Base-by-base conservation (phyloP, 2,888 invertebrate species). In the Autographa pulchrina region DNA sequence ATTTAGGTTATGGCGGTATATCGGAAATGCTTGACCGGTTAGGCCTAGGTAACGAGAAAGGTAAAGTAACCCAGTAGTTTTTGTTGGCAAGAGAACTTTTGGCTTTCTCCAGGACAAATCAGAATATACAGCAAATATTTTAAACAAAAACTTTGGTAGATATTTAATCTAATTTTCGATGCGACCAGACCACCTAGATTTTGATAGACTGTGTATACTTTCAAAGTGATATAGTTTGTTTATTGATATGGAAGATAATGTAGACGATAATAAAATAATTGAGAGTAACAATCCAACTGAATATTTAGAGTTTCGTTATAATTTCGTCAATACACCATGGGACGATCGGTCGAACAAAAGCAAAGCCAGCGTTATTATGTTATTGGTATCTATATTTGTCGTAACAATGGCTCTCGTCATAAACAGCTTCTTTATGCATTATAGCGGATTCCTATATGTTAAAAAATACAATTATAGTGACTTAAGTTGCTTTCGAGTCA, bases 281-380 rank as follows among this genome's bases (percentile, higher is more conserved):
- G 89, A 89, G 35, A 88, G 83, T 31, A 75, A 81, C 18, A 77
- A 74, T n/a, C 82, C 87, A 25, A 72, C 71, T 7, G 86, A 90
- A 67, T 82, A 89, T 67, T 84, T 89, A 68, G 87, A 90, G 71
- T 94, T 89, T 74, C 82, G 85, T 72, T 92, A 88, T 76, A 91
- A 92, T 86, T 94, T 94, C 78, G 84, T 94, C 43, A 90, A 89
- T 68, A 88, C 69, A 20, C 94, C 95, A 14, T 95, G 95, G 95
- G 94, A 94, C 66, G 92, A 93, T 67, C 89, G 95, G 16, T 83
- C 93, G 6, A 81, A 77, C 13, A 89, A 78, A 75, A 95, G 93
- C 81, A 94, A 94, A 90, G 77, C 88, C 58, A 88, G 91, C 9
- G 91, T 94, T 16, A 74, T 92, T 52, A 68, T 87, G 61, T 83